These are phyloP conservation scores for Drosophila novamexicana DNA, from an alignment of 1,140 invertebrate genomes.

Conservation along the genomic window DNA sequence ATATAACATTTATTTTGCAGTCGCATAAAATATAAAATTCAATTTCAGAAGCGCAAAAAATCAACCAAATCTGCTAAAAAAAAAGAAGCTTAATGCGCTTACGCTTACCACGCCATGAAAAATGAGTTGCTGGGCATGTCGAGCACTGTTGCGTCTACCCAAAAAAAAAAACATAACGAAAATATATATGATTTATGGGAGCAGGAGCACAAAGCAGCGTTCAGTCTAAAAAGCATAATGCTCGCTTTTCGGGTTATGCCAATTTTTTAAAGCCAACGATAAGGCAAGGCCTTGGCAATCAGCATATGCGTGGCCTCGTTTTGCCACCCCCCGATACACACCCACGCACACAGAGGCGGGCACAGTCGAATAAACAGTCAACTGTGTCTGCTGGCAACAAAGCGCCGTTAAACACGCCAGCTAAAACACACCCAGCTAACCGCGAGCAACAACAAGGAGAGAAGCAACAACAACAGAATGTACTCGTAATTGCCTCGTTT, in stretches of 20 bases:
- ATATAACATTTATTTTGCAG: conserved; percentile 58
- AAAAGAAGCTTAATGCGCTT: conserved; percentile 65
- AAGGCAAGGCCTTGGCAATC: conserved; percentile 64
- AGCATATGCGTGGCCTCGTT: conserved; percentile 64
- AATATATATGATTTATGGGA: conserved; percentile 69
- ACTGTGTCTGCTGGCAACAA: conserved; percentile 35
- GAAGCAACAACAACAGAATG: conserved; percentile 48
- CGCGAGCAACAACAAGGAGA: conserved; percentile 15
- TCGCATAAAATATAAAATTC: conserved; percentile 48
- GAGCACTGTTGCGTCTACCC: conserved; percentile 1
- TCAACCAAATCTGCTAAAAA: conserved; percentile 25
- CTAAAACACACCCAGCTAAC: conserved; percentile 63
- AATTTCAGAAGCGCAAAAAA: conserved; percentile 42
- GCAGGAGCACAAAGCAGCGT: conserved; percentile 14
- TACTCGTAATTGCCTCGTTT: conserved; percentile 80
- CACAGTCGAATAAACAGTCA: conserved; percentile 14
- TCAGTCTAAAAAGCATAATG: conserved; percentile 40
- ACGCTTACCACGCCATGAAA: conserved; percentile 60
- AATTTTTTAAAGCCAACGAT: conserved; percentile 48
- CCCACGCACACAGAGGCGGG: conserved; percentile 6
- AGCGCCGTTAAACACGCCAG: conserved; percentile 75
- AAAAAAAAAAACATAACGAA: conserved; percentile 16
- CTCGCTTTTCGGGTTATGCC: conserved; percentile 46
- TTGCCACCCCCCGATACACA: conserved; percentile 23
- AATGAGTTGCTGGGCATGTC: conserved; percentile 45